These are phyloP conservation scores for Rhinogobius similis DNA, from an alignment of 2,113 vertebrate species.

Conservation along the genomic window DNA sequence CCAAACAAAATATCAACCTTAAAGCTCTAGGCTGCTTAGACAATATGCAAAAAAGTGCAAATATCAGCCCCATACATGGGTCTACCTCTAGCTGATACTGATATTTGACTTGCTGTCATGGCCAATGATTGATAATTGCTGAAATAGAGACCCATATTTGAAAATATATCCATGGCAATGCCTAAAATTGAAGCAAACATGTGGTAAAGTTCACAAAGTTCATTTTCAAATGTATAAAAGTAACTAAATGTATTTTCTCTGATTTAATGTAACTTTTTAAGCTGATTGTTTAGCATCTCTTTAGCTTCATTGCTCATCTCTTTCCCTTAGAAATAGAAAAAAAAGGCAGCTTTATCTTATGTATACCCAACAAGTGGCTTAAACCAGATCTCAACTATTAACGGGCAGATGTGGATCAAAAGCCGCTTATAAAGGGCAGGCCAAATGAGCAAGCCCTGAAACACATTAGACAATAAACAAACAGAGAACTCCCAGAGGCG, in stretches of 20 bases:
- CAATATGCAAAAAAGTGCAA: no score
- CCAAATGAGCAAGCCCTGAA: slow-evolving; percentile 58
- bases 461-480: slow-evolving; percentile 68
- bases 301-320: neutral
- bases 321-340: neutral
- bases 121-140: no score
- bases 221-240: no score
- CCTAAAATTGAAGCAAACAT: no score
- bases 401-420: slow-evolving; percentile 51
- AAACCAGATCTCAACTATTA: slow-evolving; percentile 28
- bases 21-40: no score
- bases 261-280: neutral
- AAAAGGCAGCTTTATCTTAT: neutral
- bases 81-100: no score
- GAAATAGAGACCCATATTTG: neutral
- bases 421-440: slow-evolving; percentile 19
- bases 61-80: no score
- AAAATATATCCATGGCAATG: no score
- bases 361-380: slow-evolving; percentile 23
- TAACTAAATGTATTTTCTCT: neutral
- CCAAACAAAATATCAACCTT: no score
- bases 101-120: no score
- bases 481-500: slow-evolving; percentile 57
- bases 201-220: no score
- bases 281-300: no score